These are phyloP conservation scores for Calcarius lapponicus DNA, from an alignment of 2,797 vertebrate genomes.

Conservation along the genomic window DNA sequence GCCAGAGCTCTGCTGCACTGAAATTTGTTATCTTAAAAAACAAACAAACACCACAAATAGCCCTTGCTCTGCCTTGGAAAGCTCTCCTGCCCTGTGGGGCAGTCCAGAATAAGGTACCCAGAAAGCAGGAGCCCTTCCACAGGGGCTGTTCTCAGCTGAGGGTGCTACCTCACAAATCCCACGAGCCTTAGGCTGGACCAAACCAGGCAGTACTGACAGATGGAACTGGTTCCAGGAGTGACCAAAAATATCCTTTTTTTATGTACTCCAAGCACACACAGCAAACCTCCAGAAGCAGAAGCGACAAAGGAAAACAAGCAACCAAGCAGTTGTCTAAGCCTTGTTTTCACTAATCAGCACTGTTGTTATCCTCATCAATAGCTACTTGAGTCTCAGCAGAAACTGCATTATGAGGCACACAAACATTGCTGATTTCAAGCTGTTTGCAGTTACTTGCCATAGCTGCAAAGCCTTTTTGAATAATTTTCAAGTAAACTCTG, in stretches of 20 bases:
- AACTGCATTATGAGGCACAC: conserved; percentile 24
- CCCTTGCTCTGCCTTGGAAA: neutral
- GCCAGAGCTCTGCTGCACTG: neutral
- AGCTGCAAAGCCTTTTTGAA: neutral
- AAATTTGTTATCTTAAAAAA: neutral
- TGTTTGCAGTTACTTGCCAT: neutral
- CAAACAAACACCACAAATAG: fast-evolving
- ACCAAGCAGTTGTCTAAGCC: neutral
- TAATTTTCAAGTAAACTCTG: neutral
- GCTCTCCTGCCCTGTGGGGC: neutral
- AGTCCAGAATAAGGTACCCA: neutral
- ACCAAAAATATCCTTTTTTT: neutral
- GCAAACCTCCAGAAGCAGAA: neutral
- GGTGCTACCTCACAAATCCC: neutral
- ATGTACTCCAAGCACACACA: neutral
- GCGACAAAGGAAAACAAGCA: neutral
- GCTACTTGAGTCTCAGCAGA: conserved; percentile 13
- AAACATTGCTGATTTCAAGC: conserved; percentile 38
- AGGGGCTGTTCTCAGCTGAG: neutral
- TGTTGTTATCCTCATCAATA: conserved; percentile 31
- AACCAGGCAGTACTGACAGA: neutral
- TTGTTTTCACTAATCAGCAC: conserved; percentile 34
- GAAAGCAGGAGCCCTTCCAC: neutral
- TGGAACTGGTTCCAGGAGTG: neutral
- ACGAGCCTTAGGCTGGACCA: neutral